These are phyloP conservation scores for Sigmodon hispidus DNA, from an alignment of 2,113 vertebrate species.

Conservation along the genomic window DNA sequence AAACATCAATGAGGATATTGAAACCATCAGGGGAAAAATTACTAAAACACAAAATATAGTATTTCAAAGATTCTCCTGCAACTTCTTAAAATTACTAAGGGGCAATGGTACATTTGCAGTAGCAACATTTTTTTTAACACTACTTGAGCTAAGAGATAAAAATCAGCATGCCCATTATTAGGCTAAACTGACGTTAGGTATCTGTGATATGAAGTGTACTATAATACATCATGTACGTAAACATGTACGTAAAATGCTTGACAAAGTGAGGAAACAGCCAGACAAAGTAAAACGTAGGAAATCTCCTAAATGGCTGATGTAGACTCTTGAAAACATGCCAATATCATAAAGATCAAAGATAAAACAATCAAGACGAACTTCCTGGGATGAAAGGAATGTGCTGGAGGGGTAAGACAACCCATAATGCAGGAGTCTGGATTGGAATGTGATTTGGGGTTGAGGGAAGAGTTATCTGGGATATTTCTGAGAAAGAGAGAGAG, in stretches of 20 bases:
- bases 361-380: neutral
- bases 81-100: neutral
- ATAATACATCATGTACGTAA: neutral
- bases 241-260: neutral
- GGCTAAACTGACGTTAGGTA: neutral
- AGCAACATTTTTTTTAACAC: neutral
- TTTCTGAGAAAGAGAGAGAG: too few relatives aligned
- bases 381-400: neutral
- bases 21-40: neutral
- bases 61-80: slow-evolving; percentile 18
- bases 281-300: neutral
- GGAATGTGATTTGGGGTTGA: neutral
- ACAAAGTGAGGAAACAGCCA: neutral
- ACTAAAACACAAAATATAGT: neutral
- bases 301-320: neutral
- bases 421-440: neutral
- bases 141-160: neutral
- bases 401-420: neutral
- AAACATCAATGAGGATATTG: neutral
- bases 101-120: neutral
- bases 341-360: neutral
- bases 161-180: neutral
- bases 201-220: neutral
- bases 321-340: neutral
- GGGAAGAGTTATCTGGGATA: neutral